Conservation (phyloP, 2,797 vertebrate genomes). For the Paguma larvata region DNA sequence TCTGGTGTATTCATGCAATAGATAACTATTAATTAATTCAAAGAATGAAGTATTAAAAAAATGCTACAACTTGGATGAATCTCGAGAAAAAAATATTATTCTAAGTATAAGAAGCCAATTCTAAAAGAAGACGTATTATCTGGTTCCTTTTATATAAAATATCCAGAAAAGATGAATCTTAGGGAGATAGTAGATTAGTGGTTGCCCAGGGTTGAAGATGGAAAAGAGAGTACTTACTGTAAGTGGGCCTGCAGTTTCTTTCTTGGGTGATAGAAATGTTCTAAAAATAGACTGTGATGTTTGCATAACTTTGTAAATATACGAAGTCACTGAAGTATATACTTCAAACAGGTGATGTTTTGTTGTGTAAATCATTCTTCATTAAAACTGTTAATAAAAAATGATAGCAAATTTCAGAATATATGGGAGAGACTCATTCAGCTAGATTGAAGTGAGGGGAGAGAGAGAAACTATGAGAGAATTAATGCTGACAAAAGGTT, state of each 20-base stretch:
- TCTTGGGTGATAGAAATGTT: not conserved
- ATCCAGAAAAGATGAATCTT: conserved; percentile 6
- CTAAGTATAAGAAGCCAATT: not conserved
- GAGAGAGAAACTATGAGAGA: not conserved
- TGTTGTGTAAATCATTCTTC: not conserved
- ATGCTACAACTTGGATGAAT: not conserved
- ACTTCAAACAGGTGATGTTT: not conserved
- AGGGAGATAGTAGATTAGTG: not conserved
- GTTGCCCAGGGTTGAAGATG: not conserved
- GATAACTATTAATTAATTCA: not conserved
- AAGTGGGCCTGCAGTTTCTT: not conserved
- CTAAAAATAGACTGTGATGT: not conserved
- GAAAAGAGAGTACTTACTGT: not conserved
- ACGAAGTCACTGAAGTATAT: not conserved
- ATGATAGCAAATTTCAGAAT: not conserved
- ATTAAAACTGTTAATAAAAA: conserved; percentile 16
- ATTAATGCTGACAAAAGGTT: not conserved
- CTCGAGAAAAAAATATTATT: not conserved
- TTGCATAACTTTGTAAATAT: not conserved
- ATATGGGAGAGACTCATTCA: not conserved
- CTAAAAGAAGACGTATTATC: not conserved
- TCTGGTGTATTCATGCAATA: not conserved
- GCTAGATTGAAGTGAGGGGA: not conserved
- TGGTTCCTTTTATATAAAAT: not conserved
- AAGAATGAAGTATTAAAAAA: not conserved